Conservation (phyloP, 2,113 vertebrate species). For the Stegostoma tigrinum region DNA sequence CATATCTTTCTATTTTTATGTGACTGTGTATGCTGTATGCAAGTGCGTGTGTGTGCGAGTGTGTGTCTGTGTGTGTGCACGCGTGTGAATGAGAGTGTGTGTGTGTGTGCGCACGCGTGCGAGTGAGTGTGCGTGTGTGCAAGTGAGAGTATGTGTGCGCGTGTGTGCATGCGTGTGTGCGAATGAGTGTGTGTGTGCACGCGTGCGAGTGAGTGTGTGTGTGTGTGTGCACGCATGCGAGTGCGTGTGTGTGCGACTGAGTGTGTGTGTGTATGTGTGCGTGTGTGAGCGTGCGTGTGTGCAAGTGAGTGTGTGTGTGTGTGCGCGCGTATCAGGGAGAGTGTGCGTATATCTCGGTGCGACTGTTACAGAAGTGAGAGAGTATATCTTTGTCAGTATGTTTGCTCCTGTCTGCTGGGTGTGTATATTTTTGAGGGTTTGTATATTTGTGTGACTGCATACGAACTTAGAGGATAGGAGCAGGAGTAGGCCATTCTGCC, state of each 20-base stretch:
- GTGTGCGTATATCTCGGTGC: no score
- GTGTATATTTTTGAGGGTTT: no score
- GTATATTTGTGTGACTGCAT: no score
- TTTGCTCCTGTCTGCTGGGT: no score
- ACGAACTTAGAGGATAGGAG: no score
- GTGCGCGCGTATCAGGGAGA: background rate
- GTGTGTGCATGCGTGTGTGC: background rate
- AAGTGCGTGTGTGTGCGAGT: background rate
- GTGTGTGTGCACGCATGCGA: background rate
- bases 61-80: background rate
- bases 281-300: no score
- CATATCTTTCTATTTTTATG: background rate
- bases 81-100: background rate
- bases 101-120: background rate
- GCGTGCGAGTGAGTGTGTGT: slow-evolving; percentile 27
- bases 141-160: background rate
- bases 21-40: background rate
- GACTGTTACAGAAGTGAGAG: no score
- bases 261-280: no score
- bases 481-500: no score
- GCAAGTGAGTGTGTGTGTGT: background rate
- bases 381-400: no score
- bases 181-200: background rate
- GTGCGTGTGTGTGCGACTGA: background rate
- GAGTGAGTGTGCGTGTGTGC: slow-evolving; percentile 20